phyloP scores from a whole-genome alignment of 2,797 vertebrate species.

The Taeniopygia guttata region DNA sequence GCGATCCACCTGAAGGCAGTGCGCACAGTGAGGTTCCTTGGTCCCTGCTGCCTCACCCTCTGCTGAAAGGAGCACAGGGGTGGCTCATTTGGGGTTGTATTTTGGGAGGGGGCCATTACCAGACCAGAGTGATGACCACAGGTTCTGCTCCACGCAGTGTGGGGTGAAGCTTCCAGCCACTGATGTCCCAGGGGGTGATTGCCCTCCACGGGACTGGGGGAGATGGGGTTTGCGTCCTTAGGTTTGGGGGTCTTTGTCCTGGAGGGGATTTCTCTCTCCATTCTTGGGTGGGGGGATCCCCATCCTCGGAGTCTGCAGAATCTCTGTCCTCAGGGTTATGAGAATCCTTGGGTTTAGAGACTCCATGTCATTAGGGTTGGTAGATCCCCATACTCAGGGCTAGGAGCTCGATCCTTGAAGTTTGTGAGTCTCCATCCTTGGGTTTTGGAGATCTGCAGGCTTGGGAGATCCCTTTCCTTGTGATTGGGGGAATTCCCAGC shows the following conservation, averaged over 20 bases:
- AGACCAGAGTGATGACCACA: accelerated
- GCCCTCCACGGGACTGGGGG: not conserved
- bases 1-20: conserved; percentile 57
- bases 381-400: not conserved
- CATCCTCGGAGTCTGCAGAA: not conserved
- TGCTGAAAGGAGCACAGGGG: accelerated
- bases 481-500: accelerated
- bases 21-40: not conserved
- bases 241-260: not conserved
- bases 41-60: accelerated
- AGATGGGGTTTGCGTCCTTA: not conserved
- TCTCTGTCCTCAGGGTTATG: not conserved
- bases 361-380: accelerated
- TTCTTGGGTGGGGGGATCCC: not conserved
- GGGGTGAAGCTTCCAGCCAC: not conserved
- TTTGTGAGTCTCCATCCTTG: not conserved
- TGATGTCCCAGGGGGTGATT: too few relatives aligned
- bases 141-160: accelerated
- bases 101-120: accelerated
- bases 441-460: not conserved
- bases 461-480: not conserved
- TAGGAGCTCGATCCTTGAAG: not conserved
- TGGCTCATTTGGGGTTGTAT: not conserved
- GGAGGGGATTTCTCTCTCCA: not conserved
- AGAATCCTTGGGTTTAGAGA: not conserved